Evolutionary conservation across 2,888 invertebrate genomes (phyloP).

Genomic region (Heterodera filipjevi): DNA sequence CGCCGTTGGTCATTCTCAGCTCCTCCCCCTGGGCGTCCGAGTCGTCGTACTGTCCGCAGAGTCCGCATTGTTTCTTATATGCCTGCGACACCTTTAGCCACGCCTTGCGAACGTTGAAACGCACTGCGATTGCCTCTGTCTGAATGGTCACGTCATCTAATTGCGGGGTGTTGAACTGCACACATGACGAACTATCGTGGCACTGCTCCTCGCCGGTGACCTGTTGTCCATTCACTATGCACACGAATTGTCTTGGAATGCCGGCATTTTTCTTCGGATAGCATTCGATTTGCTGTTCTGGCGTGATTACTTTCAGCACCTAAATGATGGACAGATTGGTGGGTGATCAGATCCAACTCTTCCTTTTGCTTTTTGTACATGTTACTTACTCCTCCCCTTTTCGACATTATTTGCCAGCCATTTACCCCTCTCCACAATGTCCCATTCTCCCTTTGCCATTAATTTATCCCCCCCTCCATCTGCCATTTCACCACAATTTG

Average conservation of each 20-base stretch:
- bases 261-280: neutral
- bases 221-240: conserved; percentile 30
- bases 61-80: conserved; percentile 59
- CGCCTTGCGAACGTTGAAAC: conserved; percentile 43
- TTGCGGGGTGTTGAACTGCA: conserved; percentile 38
- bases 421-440: neutral
- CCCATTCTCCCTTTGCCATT: neutral
- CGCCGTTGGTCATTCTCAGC: conserved; percentile 48
- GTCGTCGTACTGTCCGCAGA: conserved; percentile 63
- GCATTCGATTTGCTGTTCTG: conserved; percentile 29
- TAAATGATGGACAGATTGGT: no score
- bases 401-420: neutral
- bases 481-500: no score
- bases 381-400: no score
- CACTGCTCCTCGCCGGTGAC: conserved; percentile 16
- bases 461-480: no score
- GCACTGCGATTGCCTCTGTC: conserved; percentile 25
- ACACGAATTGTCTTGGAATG: conserved; percentile 17
- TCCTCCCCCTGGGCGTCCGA: conserved; percentile 49
- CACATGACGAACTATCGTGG: conserved; percentile 19
- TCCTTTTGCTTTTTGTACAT: no score
- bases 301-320: conserved; percentile 31
- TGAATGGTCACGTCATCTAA: conserved; percentile 31
- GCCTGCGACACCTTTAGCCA: conserved; percentile 48
- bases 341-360: no score